Evolutionary conservation across 2,888 invertebrate genomes (phyloP).

Genomic region (Drosophila atripex): DNA sequence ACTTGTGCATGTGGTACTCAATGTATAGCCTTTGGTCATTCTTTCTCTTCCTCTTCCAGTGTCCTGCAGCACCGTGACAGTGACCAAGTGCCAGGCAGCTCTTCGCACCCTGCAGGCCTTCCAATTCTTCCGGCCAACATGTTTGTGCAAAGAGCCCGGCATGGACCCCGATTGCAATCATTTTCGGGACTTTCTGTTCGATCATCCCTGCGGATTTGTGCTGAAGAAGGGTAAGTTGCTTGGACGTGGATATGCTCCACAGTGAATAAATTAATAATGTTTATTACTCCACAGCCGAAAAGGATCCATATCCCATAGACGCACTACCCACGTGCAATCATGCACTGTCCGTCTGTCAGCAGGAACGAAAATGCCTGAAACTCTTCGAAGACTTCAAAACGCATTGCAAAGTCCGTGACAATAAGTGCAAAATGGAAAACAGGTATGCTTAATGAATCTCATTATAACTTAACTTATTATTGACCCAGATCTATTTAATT

Average conservation of each 20-base stretch:
- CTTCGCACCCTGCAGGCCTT: constrained; percentile 94
- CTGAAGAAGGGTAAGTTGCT: constrained; percentile 90
- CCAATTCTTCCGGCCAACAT: constrained; percentile 96
- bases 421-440: constrained; percentile 95
- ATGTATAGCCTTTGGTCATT: constrained; percentile 1
- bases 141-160: constrained; percentile 95
- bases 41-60: constrained; percentile 86
- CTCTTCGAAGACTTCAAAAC: constrained; percentile 94
- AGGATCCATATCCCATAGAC: constrained; percentile 95
- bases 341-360: constrained; percentile 93
- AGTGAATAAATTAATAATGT: not conserved
- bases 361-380: constrained; percentile 91
- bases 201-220: constrained; percentile 96
- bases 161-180: constrained; percentile 96
- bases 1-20: constrained; percentile 18
- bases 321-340: constrained; percentile 95
- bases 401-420: constrained; percentile 93
- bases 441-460: constrained; percentile 86
- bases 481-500: constrained; percentile 9
- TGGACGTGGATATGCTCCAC: too few species aligned
- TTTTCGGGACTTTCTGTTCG: constrained; percentile 96
- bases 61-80: constrained; percentile 96
- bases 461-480: not conserved
- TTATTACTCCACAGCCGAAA: constrained; percentile 85
- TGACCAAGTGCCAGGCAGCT: constrained; percentile 96